These are phyloP conservation scores for Thryonomys swinderianus DNA, from an alignment of 2,113 vertebrate genomes.

Conservation along the genomic window DNA sequence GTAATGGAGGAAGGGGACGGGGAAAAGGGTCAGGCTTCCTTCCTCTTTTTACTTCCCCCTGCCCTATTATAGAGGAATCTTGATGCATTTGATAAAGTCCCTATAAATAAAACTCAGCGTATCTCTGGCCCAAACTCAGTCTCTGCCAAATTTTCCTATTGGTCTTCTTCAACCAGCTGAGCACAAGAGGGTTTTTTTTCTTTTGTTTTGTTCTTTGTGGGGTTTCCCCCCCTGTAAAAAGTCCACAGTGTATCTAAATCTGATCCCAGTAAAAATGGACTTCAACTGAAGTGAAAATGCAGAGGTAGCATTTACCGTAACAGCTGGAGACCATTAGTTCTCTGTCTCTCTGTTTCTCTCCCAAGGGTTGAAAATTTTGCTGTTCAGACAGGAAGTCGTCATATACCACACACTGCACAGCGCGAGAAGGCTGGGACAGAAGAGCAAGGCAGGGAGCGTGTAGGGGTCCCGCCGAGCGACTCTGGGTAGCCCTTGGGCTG, in stretches of 20 bases:
- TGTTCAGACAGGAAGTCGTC: slow-evolving; percentile 89
- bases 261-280: slow-evolving; percentile 82
- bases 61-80: background rate
- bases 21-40: background rate
- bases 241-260: slow-evolving; percentile 80
- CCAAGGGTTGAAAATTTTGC: slow-evolving; percentile 83
- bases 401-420: slow-evolving; percentile 80
- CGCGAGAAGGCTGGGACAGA: slow-evolving; percentile 71
- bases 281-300: slow-evolving; percentile 84
- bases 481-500: background rate
- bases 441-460: slow-evolving; percentile 75
- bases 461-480: slow-evolving; percentile 29
- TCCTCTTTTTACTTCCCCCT: background rate
- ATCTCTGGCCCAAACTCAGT: slow-evolving; percentile 31
- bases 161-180: slow-evolving; percentile 78
- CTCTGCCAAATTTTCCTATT: slow-evolving; percentile 62
- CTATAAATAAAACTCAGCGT: slow-evolving; percentile 39
- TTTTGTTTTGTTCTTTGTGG: background rate
- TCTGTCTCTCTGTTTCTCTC: slow-evolving; percentile 81
- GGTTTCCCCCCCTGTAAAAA: slow-evolving; percentile 77
- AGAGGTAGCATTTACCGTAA: slow-evolving; percentile 86
- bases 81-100: background rate
- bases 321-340: slow-evolving; percentile 91
- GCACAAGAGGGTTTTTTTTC: slow-evolving; percentile 30
- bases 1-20: rapidly evolving